Conservation (phyloP, 53 echinoderm and acorn worm species). For the Mesocentrotus franciscanus region DNA sequence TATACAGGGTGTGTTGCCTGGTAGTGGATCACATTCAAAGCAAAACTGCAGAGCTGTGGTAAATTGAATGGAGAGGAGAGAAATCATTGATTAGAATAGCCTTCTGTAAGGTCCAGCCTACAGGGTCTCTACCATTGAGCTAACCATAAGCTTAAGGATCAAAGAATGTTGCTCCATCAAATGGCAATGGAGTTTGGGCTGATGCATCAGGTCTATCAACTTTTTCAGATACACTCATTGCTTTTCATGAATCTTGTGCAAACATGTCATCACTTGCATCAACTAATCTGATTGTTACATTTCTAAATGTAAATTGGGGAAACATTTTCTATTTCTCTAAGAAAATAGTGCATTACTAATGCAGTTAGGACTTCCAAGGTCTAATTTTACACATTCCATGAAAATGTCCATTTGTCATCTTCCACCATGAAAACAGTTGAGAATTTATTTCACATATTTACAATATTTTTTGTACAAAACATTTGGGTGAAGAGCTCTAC, state of each 20-base stretch:
- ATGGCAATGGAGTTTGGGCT: not conserved
- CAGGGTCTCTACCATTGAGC: not conserved
- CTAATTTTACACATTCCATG: no score
- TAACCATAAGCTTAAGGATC: not conserved
- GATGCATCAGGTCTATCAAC: slow-evolving; percentile 38
- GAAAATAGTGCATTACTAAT: no score
- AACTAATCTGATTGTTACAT: not conserved
- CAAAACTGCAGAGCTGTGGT: not conserved
- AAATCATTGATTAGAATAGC: not conserved
- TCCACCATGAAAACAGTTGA: no score
- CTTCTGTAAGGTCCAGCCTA: not conserved
- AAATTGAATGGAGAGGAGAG: not conserved
- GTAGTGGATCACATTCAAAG: no score
- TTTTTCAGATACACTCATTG: slow-evolving; percentile 31
- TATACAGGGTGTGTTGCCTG: not conserved
- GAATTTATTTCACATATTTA: no score
- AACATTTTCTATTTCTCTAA: no score
- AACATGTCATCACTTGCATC: slow-evolving; percentile 1
- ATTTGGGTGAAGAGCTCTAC: no score
- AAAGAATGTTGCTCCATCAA: no score
- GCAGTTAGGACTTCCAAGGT: no score
- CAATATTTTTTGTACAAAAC: no score
- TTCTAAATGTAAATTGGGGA: no score
- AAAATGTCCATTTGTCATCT: no score
- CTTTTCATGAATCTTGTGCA: slow-evolving; percentile 17